Evolutionary conservation across 2,113 vertebrate species (phyloP).

Genomic region (Zeus faber): DNA sequence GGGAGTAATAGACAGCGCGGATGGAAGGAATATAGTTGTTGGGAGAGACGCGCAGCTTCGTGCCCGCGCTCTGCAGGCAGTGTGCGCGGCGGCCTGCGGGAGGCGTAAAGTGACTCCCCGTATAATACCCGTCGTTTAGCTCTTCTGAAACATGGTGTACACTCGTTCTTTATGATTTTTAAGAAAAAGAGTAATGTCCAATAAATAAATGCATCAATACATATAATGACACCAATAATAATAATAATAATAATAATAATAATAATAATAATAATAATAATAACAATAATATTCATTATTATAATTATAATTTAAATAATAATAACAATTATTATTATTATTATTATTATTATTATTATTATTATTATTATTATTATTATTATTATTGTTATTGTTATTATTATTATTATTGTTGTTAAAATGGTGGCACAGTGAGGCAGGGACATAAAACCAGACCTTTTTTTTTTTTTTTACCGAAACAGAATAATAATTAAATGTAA

Average conservation of each 20-base stretch:
- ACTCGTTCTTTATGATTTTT: slow-evolving; percentile 47
- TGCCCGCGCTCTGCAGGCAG: slow-evolving; percentile 27
- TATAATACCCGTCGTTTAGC: slow-evolving; percentile 40
- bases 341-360: too few relatives aligned
- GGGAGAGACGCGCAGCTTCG: slow-evolving; percentile 22
- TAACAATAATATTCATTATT: too few relatives aligned
- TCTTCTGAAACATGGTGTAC: slow-evolving; percentile 19
- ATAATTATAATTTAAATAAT: too few relatives aligned
- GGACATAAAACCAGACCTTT: slow-evolving; percentile 38
- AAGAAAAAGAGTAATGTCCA: too few relatives aligned
- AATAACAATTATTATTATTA: too few relatives aligned
- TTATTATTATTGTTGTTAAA: slow-evolving; percentile 61
- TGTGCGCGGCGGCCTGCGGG: slow-evolving; percentile 54
- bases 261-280: too few relatives aligned
- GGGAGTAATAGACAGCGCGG: background rate
- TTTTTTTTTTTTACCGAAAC: background rate
- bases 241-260: too few relatives aligned
- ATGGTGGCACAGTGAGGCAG: slow-evolving; percentile 39
- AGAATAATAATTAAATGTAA: too few relatives aligned
- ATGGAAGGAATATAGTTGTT: slow-evolving; percentile 12
- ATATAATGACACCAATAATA: too few relatives aligned
- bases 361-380: too few relatives aligned
- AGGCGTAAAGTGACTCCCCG: slow-evolving; percentile 44
- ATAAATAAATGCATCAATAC: too few relatives aligned
- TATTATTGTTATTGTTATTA: slow-evolving; percentile 50